Evolutionary conservation across 2,888 invertebrate genomes (phyloP).

Genomic region (Calameuta filiformis): DNA sequence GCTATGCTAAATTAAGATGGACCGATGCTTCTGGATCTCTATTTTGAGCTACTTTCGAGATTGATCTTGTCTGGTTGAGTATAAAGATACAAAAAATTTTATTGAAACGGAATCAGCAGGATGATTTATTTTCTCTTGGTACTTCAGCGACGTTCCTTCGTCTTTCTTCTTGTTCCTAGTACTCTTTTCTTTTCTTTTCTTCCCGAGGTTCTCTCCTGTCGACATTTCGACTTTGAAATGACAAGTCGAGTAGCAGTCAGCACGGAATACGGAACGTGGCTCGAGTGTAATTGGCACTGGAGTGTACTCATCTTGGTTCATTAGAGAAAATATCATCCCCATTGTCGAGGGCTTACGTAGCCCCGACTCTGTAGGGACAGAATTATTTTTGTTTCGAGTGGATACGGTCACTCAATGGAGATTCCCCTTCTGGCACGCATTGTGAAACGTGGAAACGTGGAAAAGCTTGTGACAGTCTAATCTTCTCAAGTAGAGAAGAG

Average conservation of each 20-base stretch:
- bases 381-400: conserved; percentile 66
- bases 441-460: conserved; percentile 54
- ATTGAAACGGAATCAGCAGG: neutral
- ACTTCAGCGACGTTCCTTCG: neutral
- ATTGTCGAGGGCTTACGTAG: conserved; percentile 62
- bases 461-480: conserved; percentile 62
- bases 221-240: conserved; percentile 59
- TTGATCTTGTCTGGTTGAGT: neutral
- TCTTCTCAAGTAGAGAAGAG: conserved; percentile 59
- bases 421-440: conserved; percentile 39
- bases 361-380: conserved; percentile 46
- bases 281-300: conserved; percentile 66
- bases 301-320: conserved; percentile 65
- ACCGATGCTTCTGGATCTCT: conserved; percentile 30
- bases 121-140: neutral
- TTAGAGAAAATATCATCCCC: conserved; percentile 66
- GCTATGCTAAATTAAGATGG: conserved; percentile 63
- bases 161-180: conserved; percentile 21
- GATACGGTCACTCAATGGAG: conserved; percentile 64
- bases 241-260: conserved; percentile 55
- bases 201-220: conserved; percentile 27
- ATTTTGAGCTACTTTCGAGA: neutral
- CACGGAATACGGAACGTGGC: conserved; percentile 58
- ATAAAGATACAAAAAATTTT: neutral
- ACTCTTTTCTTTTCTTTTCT: conserved; percentile 18